These are phyloP conservation scores for Entomobrya multifasciata DNA, from an alignment of 2,888 invertebrate genomes.

Conservation along the genomic window DNA sequence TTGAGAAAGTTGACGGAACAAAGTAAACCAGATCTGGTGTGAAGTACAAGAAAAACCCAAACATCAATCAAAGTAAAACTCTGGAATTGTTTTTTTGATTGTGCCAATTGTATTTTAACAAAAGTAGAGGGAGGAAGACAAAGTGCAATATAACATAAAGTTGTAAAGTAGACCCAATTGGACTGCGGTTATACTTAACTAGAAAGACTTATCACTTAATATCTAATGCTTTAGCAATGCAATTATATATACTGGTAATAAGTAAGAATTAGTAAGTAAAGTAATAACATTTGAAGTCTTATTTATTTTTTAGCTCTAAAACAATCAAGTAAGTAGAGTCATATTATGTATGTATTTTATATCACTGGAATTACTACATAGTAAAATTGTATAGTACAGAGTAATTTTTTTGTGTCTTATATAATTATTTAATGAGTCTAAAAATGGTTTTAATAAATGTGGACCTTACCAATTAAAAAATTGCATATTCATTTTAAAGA, in stretches of 20 bases:
- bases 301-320: neutral
- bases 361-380: neutral
- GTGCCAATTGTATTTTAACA: conserved; percentile 25
- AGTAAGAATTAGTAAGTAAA: conserved; percentile 8
- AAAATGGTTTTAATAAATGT: neutral
- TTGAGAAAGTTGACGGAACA: neutral
- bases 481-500: neutral
- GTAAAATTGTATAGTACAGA: neutral
- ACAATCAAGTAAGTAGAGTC: neutral
- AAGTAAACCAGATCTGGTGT: conserved; percentile 1
- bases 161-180: conserved; percentile 15
- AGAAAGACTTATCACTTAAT: neutral
- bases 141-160: conserved; percentile 16
- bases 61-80: neutral
- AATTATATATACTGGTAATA: neutral
- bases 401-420: too few relatives aligned
- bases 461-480: neutral
- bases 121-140: neutral
- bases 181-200: conserved; percentile 20
- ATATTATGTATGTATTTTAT: too few relatives aligned
- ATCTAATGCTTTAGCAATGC: too few relatives aligned
- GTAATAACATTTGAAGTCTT: neutral
- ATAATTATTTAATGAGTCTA: too few relatives aligned
- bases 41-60: neutral
- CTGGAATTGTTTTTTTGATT: conserved; percentile 6